phyloP scores from a whole-genome alignment of 1,140 invertebrate species.

The Armadillidium nasatum region DNA sequence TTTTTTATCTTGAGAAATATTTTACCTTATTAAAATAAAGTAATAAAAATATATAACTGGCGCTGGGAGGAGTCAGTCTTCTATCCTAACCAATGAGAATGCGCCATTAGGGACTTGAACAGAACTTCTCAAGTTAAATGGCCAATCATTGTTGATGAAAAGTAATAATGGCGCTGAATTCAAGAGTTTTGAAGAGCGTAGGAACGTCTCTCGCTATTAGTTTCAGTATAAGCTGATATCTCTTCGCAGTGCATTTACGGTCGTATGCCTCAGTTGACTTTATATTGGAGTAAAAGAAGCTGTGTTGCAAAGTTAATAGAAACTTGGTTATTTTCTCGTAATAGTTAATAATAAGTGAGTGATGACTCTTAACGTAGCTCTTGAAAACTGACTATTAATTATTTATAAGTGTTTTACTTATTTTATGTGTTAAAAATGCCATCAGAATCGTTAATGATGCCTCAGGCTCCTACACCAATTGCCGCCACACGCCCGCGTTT shows the following conservation, averaged over 20 bases:
- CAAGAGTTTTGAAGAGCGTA: neutral
- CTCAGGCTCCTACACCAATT: constrained; percentile 7
- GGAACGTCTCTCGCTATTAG: neutral
- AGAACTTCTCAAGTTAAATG: neutral
- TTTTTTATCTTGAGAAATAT: no score
- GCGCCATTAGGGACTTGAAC: constrained; percentile 3
- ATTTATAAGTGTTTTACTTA: neutral
- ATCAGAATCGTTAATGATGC: constrained; percentile 10
- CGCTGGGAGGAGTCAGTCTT: neutral
- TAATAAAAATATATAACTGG: neutral
- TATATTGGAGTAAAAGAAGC: neutral
- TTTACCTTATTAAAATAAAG: no score
- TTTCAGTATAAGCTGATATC: neutral
- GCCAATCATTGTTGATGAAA: constrained; percentile 4
- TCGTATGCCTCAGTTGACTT: no score
- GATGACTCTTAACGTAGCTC: no score
- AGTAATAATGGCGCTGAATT: constrained; percentile 1
- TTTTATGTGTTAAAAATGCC: neutral
- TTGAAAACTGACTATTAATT: no score
- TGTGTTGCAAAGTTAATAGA: neutral
- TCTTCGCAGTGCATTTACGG: neutral
- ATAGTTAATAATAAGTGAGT: no score
- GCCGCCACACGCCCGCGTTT: neutral
- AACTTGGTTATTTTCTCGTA: neutral
- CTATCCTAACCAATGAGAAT: neutral